Evolutionary conservation across 2,888 invertebrate species (phyloP).

Genomic region (Pollenia amentaria): DNA sequence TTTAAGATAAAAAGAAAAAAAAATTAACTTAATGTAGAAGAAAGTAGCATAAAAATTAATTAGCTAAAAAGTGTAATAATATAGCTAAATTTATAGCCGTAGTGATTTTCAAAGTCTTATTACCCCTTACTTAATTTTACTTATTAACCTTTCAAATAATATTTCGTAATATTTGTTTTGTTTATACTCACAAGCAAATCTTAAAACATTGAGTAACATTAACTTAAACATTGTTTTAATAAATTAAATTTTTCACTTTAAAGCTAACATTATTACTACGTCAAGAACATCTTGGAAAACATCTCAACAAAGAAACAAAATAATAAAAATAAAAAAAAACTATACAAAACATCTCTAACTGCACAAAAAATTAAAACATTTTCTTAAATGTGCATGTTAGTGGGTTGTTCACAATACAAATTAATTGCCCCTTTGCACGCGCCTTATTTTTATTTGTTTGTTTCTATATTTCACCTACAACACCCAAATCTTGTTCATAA

Average conservation of each 20-base stretch:
- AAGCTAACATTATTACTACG: slow-evolving; percentile 45
- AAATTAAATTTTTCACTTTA: slow-evolving; percentile 71
- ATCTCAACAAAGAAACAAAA: slow-evolving; percentile 15
- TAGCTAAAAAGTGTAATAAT: background rate
- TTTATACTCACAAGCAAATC: background rate
- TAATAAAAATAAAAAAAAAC: slow-evolving; percentile 11
- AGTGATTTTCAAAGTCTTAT: background rate
- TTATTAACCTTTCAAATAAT: slow-evolving; percentile 25
- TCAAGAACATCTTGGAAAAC: slow-evolving; percentile 32
- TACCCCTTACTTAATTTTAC: background rate
- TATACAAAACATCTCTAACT: background rate
- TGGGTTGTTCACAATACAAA: slow-evolving; percentile 80
- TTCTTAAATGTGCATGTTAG: slow-evolving; percentile 76
- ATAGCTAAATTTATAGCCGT: background rate
- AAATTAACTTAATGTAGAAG: background rate
- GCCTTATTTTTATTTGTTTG: slow-evolving; percentile 71
- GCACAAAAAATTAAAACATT: slow-evolving; percentile 9
- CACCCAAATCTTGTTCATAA: slow-evolving; percentile 67
- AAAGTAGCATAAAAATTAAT: background rate
- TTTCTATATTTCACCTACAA: slow-evolving; percentile 70
- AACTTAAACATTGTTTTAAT: slow-evolving; percentile 65
- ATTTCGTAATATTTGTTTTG: slow-evolving; percentile 9
- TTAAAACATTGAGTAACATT: slow-evolving; percentile 46
- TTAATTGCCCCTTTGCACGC: slow-evolving; percentile 84
- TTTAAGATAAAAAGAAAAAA: slow-evolving; percentile 33